Evolutionary conservation across 2,888 invertebrate species (phyloP).

Genomic region (Neoaliturus tenellus): DNA sequence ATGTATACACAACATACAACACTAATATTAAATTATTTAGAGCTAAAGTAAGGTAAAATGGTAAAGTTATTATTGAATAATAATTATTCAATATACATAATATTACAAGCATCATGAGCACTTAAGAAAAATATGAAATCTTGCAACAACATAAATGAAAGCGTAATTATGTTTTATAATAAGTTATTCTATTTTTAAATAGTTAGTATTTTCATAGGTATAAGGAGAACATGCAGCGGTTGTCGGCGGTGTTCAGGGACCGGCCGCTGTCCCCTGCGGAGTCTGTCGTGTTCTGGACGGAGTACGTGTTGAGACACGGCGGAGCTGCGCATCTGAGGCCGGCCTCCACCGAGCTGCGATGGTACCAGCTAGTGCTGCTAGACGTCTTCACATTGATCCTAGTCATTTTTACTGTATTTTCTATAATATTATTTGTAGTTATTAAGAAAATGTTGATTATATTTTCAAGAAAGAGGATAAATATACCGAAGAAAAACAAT

Average conservation of each 20-base stretch:
- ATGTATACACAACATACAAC: too few relatives aligned
- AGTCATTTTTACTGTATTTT: not conserved
- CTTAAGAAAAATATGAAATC: too few relatives aligned
- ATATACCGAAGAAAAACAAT: not conserved
- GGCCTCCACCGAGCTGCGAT: slow-evolving; percentile 25
- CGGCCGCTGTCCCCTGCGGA: slow-evolving; percentile 22
- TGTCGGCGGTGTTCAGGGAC: slow-evolving; percentile 20
- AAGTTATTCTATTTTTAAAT: too few relatives aligned
- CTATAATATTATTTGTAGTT: not conserved
- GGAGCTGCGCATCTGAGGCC: slow-evolving; percentile 38
- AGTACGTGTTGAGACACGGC: slow-evolving; percentile 42
- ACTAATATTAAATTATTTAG: too few relatives aligned
- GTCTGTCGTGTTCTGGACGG: slow-evolving; percentile 39
- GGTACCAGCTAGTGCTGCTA: slow-evolving; percentile 24
- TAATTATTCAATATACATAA: too few relatives aligned
- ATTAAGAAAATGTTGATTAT: not conserved
- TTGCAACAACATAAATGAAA: too few relatives aligned
- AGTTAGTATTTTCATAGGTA: slow-evolving; percentile 6
- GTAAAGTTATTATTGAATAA: too few relatives aligned
- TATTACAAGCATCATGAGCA: too few relatives aligned
- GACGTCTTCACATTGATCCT: not conserved
- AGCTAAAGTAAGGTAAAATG: too few relatives aligned
- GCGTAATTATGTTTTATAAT: too few relatives aligned
- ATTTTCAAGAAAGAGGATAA: not conserved
- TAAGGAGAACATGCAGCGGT: slow-evolving; percentile 32